These are phyloP conservation scores for Ophion costatus DNA, from an alignment of 2,888 invertebrate species.

Conservation along the genomic window DNA sequence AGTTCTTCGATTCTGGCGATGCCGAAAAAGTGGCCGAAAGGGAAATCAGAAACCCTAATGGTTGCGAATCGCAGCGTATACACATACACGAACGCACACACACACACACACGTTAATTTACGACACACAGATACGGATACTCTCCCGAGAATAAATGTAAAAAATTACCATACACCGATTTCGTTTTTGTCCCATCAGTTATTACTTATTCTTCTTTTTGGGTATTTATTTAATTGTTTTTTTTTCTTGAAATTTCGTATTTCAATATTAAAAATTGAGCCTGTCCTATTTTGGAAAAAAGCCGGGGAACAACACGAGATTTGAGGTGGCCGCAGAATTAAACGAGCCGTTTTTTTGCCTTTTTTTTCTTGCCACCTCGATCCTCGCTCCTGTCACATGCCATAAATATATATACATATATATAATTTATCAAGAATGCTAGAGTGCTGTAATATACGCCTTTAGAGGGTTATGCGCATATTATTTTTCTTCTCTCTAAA, in stretches of 20 bases:
- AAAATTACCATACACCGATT: background rate
- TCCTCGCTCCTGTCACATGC: conserved; percentile 36
- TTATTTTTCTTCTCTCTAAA: conserved; percentile 74
- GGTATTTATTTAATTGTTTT: conserved; percentile 26
- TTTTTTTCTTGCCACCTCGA: conserved; percentile 11
- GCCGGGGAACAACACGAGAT: conserved; percentile 23
- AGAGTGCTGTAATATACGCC: conserved; percentile 83
- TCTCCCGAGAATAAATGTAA: background rate
- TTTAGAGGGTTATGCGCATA: conserved; percentile 82
- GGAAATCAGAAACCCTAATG: too few relatives aligned
- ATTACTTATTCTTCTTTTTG: conserved; percentile 37
- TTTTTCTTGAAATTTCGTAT: background rate
- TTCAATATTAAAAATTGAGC: conserved; percentile 21
- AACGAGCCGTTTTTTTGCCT: background rate
- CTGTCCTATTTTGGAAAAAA: conserved; percentile 7
- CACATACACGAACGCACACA: too few relatives aligned
- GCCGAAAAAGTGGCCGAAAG: too few relatives aligned
- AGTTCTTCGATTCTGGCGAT: too few relatives aligned
- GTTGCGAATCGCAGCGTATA: too few relatives aligned
- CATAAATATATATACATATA: conserved; percentile 38
- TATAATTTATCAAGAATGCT: conserved; percentile 80
- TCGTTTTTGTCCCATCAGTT: background rate
- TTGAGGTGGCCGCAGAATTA: conserved; percentile 35
- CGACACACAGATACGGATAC: background rate
- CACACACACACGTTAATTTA: background rate